These are phyloP conservation scores for Mesochorus sp. DNA, from an alignment of 2,888 invertebrate species.

Conservation along the genomic window DNA sequence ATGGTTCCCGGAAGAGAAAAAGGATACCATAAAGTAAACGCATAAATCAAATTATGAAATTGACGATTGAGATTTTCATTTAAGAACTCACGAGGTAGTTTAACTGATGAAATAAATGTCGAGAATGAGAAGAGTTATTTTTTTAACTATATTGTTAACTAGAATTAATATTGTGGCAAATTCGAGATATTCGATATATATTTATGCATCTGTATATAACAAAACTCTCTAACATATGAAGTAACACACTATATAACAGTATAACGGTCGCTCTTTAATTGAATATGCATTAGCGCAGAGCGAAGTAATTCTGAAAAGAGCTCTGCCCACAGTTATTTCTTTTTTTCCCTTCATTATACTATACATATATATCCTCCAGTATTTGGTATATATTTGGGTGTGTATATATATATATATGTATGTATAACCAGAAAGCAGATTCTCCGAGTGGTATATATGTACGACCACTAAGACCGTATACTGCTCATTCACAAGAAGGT, in stretches of 20 bases:
- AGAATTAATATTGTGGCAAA: neutral
- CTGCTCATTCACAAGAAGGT: constrained; percentile 57
- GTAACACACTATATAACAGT: constrained; percentile 54
- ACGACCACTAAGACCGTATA: constrained; percentile 27
- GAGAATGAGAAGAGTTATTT: no score
- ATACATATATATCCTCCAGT: neutral
- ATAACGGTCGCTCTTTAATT: constrained; percentile 62
- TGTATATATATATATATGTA: neutral
- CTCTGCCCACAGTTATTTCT: constrained; percentile 24
- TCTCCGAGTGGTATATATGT: constrained; percentile 29
- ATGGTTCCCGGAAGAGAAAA: no score
- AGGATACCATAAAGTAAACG: no score
- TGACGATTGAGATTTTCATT: neutral
- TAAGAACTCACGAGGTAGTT: no score
- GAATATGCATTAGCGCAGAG: constrained; percentile 65
- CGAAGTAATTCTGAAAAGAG: constrained; percentile 57
- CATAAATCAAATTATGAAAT: neutral
- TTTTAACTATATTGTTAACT: no score
- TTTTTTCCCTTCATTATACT: constrained; percentile 6
- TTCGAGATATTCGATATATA: constrained; percentile 18
- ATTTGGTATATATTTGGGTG: constrained; percentile 4
- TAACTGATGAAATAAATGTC: no score
- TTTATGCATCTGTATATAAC: no score
- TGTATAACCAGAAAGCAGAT: constrained; percentile 6
- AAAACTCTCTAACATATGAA: constrained; percentile 52